phyloP scores from a whole-genome alignment of 30 jellyfish, hydroid and myxozoan species.

The Pelagia noctiluca region DNA sequence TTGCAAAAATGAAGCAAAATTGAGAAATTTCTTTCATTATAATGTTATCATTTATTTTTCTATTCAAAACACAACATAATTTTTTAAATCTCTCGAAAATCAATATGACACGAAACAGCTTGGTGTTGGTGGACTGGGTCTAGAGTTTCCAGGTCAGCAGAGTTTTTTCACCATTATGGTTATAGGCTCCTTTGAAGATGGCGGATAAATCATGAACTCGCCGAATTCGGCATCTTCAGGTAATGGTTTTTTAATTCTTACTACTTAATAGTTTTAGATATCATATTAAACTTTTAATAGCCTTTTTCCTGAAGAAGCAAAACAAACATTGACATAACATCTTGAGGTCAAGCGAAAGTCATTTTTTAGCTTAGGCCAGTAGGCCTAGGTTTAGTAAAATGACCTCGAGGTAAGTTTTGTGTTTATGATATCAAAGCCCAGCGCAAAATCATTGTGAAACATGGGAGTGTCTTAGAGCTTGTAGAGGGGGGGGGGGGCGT shows the following conservation, averaged over 20 bases:
- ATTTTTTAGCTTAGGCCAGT: neutral
- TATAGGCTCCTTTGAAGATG: slow-evolving; percentile 18
- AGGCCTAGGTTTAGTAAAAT: slow-evolving; percentile 1
- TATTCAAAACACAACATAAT: slow-evolving; percentile 16
- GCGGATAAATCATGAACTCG: slow-evolving; percentile 8
- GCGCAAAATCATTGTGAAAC: slow-evolving; percentile 22
- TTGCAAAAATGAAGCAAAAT: slow-evolving; percentile 2
- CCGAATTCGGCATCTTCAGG: slow-evolving; percentile 23
- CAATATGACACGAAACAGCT: slow-evolving; percentile 23
- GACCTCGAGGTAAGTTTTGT: slow-evolving; percentile 4
- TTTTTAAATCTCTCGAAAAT: slow-evolving; percentile 6
- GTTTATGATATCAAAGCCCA: slow-evolving; percentile 13
- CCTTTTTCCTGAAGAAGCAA: slow-evolving; percentile 11
- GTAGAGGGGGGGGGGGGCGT: slow-evolving; percentile 22
- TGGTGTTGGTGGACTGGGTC: slow-evolving; percentile 14
- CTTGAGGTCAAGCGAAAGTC: slow-evolving; percentile 12
- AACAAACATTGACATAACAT: slow-evolving; percentile 13
- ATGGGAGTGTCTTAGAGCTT: slow-evolving; percentile 14
- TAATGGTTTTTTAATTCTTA: slow-evolving; percentile 1
- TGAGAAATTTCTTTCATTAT: neutral
- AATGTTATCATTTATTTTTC: slow-evolving; percentile 7
- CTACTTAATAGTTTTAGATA: neutral
- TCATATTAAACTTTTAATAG: slow-evolving; percentile 6
- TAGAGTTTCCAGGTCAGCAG: slow-evolving; percentile 18
- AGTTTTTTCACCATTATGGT: slow-evolving; percentile 11